Conservation (phyloP, 2,113 vertebrate species). For the Epinephelus moara region DNA sequence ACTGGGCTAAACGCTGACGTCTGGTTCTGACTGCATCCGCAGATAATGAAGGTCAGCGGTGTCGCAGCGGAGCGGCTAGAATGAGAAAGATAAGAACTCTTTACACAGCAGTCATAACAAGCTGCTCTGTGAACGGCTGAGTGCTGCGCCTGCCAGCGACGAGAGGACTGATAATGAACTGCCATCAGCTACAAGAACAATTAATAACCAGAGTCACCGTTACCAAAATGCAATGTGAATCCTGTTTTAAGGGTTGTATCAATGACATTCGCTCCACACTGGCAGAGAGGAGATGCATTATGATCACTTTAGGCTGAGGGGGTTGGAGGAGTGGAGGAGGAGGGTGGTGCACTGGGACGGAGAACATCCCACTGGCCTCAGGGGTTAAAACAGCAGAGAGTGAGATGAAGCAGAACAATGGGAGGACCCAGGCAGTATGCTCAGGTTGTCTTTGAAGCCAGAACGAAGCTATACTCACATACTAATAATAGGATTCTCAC, state of each 20-base stretch:
- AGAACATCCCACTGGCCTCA: constrained; percentile 51
- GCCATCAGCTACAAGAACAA: constrained; percentile 12
- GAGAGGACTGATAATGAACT: constrained; percentile 13
- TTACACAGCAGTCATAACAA: constrained; percentile 64
- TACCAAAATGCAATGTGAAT: not conserved
- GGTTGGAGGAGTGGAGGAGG: constrained; percentile 1
- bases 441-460: constrained; percentile 22
- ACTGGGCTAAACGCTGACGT: constrained; percentile 52
- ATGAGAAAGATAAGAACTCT: constrained; percentile 71
- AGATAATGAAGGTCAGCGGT: constrained; percentile 73
- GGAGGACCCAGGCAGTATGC: constrained; percentile 27
- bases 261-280: not conserved
- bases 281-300: constrained; percentile 38
- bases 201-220: not conserved
- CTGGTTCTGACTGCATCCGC: constrained; percentile 67
- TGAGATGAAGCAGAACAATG: constrained; percentile 60
- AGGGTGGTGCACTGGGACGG: constrained; percentile 44
- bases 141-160: not conserved
- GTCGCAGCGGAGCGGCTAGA: constrained; percentile 50
- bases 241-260: constrained; percentile 9
- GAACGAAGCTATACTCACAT: constrained; percentile 9
- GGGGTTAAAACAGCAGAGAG: constrained; percentile 67
- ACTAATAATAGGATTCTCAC: constrained; percentile 3
- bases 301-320: constrained; percentile 36
- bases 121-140: not conserved